These are phyloP conservation scores for Panorpa germanica DNA, from an alignment of 2,888 invertebrate genomes.

Conservation along the genomic window DNA sequence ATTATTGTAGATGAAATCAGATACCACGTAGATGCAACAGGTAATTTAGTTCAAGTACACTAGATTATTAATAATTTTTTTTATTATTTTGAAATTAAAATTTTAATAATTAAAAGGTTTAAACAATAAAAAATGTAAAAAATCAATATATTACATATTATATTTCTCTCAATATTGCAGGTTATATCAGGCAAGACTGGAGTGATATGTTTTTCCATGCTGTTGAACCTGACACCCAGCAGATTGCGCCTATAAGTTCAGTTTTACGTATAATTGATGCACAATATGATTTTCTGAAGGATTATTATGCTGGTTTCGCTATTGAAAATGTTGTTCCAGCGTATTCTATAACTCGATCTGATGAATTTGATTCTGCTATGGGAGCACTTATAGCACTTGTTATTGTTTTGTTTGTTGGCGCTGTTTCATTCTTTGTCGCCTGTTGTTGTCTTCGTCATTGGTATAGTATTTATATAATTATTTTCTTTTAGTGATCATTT, in stretches of 20 bases:
- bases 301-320: conserved; percentile 52
- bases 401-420: conserved; percentile 69
- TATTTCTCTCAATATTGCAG: too few relatives aligned
- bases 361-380: conserved; percentile 69
- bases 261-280: conserved; percentile 66
- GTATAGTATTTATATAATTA: conserved; percentile 30
- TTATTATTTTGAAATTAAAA: background rate
- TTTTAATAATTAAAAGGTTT: background rate
- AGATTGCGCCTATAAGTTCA: conserved; percentile 57
- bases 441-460: conserved; percentile 80
- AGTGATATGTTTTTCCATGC: conserved; percentile 75
- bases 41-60: too few relatives aligned
- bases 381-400: conserved; percentile 71
- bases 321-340: conserved; percentile 59
- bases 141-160: too few relatives aligned
- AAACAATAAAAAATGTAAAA: too few relatives aligned
- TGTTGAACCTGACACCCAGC: conserved; percentile 51
- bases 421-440: conserved; percentile 68
- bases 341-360: conserved; percentile 41
- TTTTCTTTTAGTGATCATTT: too few relatives aligned
- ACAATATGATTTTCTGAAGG: conserved; percentile 69
- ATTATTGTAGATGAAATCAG: conserved; percentile 65
- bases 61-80: too few relatives aligned
- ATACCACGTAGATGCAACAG: conserved; percentile 46
- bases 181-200: conserved; percentile 33